These are phyloP conservation scores for Bolborhynchus lineola DNA, from an alignment of 2,113 vertebrate species.

Conservation along the genomic window DNA sequence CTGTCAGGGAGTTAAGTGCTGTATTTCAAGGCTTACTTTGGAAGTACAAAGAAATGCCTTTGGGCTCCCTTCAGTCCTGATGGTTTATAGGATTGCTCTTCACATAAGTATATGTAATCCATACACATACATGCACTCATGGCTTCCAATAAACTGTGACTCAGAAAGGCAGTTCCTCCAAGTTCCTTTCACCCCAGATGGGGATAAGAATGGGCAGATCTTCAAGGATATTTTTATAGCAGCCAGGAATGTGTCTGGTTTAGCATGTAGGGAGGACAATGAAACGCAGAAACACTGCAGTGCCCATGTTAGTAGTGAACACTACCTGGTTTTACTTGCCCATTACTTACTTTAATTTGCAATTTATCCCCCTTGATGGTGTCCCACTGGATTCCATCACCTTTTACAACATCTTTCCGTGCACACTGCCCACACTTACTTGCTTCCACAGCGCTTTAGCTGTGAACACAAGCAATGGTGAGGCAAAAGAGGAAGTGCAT, in stretches of 20 bases:
- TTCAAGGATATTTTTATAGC: neutral
- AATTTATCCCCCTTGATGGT: neutral
- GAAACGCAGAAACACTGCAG: neutral
- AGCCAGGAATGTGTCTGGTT: neutral
- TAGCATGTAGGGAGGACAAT: neutral
- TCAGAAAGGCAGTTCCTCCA: neutral
- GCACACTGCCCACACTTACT: neutral
- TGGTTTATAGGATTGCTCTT: neutral
- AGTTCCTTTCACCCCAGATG: neutral
- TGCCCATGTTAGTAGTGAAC: neutral
- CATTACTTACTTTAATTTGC: neutral
- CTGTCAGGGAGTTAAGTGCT: fast-evolving
- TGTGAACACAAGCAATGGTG: neutral
- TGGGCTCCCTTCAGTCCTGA: neutral
- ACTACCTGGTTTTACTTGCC: neutral
- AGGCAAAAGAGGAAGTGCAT: neutral
- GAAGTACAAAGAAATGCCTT: neutral
- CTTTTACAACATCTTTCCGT: fast-evolving
- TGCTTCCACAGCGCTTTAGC: neutral
- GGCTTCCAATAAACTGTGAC: neutral
- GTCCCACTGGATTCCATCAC: neutral
- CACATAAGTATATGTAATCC: neutral
- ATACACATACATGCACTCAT: fast-evolving
- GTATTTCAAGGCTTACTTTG: neutral
- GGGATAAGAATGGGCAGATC: neutral